Evolutionary conservation across 2,113 vertebrate genomes (phyloP), one percentile per base, ranked within the genome.

Genomic region (Sinocyclocheilus rhinocerous): DNA sequence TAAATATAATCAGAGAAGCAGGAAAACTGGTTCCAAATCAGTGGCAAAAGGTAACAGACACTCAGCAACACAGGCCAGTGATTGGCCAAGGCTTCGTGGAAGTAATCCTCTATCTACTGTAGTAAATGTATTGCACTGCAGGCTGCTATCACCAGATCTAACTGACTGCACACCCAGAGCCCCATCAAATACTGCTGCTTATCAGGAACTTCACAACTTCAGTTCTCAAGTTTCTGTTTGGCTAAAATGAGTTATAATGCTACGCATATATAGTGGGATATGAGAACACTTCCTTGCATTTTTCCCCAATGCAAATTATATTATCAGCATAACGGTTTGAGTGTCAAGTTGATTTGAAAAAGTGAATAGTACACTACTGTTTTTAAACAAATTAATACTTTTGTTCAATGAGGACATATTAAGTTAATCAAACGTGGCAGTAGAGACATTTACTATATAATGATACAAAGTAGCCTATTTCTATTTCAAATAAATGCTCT

Each of bases 111-210:
- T 72, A 83, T 83, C 81, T 11, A 67, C 61, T 52, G 29, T 72
- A 50, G 20, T 15, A 72, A 83, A 83, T 55, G 18, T 67, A 86
- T 61, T 65, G 79, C 55, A 81, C 85, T 48, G 78, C 80, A 50
- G 63, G 24, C 48, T 59, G 70, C 57, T 50, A 84, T 76, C 67
- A 33, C 57, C 72, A 69, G 78, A 79, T 86, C 57, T 82, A 76
- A 29, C 77, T 76, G 69, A 89, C 69, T 76, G 77, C 85, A 86
- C 88, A 84, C 33, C 45, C 9, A 86, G 75, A 84, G 4, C 36
- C 79, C 29, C 18, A 13, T 65, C 69, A 86, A 45, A 80, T 72
- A 29, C 55, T 65, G 80, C 55, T 29, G 33, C 76, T 86, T 22
- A 80, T 84, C 87, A 79, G 70, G 63, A 83, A 77, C 69, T 15